A percentile compares a stretch with the other conserved stretches of the same genome.
phyloP scores from a whole-genome alignment of 1,140 invertebrate species.

The Neuroterus valhalla region DNA sequence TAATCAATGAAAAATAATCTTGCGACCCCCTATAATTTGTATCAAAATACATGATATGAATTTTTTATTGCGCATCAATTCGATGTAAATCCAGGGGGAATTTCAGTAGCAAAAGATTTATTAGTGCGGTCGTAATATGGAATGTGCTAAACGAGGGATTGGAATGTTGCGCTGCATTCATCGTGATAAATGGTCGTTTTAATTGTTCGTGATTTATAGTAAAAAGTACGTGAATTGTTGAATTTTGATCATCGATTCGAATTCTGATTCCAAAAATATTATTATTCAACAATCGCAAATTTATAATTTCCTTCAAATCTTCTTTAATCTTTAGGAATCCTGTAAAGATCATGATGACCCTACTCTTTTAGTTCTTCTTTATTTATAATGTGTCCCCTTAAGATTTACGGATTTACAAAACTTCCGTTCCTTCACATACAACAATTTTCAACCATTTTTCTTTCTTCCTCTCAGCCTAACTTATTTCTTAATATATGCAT shows the following conservation, averaged over 20 bases:
- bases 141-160: slow-evolving; percentile 10
- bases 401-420: no score
- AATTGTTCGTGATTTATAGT: slow-evolving; percentile 8
- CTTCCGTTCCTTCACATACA: no score
- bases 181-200: background rate
- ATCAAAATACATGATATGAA: background rate
- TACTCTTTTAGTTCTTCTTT: no score
- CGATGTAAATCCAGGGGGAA: background rate
- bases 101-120: slow-evolving; percentile 1
- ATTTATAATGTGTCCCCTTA: no score
- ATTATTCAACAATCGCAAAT: no score
- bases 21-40: background rate
- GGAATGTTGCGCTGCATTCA: background rate
- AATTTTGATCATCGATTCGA: background rate
- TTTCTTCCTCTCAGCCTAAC: no score
- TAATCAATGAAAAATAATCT: no score
- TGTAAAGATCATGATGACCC: no score
- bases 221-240: background rate
- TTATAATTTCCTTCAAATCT: no score
- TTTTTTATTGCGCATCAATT: background rate
- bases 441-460: no score
- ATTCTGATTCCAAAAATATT: background rate
- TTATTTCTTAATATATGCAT: no score
- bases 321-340: no score
- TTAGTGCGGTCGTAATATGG: background rate